Percentiles rank a stretch among this genome's conserved stretches.
Conservation (phyloP, 2,113 vertebrate species). For the Rhegmatorhina hoffmannsi region DNA sequence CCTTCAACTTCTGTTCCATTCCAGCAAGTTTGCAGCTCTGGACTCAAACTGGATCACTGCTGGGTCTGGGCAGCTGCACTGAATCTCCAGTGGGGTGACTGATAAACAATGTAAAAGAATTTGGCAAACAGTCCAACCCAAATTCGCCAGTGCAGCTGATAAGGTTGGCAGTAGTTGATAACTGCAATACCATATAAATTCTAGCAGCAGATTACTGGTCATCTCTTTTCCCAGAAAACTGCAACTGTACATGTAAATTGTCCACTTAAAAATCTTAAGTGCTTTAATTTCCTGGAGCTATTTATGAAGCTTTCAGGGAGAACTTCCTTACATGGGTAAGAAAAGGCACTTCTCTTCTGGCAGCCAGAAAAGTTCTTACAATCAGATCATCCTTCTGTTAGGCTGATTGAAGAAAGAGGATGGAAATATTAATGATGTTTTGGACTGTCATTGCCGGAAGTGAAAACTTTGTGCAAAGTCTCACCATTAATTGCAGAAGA, state of each 20-base stretch:
- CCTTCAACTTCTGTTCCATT: neutral
- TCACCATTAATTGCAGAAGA: neutral
- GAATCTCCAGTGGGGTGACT: neutral
- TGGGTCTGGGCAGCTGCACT: neutral
- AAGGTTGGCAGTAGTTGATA: neutral
- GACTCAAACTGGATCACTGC: neutral
- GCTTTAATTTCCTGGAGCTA: conserved; percentile 36
- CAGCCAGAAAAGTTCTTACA: neutral
- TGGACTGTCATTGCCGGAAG: neutral
- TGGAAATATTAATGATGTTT: neutral
- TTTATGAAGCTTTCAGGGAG: conserved; percentile 22
- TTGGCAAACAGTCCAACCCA: neutral
- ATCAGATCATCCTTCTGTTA: neutral
- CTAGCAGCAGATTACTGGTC: neutral
- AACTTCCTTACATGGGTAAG: conserved; percentile 58
- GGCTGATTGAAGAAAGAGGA: neutral
- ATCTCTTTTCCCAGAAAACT: neutral
- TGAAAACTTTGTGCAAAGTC: neutral
- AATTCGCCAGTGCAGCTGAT: neutral
- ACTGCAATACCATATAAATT: neutral
- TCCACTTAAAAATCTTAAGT: conserved; percentile 7
- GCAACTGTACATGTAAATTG: neutral
- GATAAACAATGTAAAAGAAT: neutral
- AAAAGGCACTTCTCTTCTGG: conserved; percentile 4
- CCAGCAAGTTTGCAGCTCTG: neutral